Evolutionary conservation across 1,140 invertebrate species (phyloP), one percentile per base, ranked within the genome.

Genomic region (Drosophila trapezifrons): DNA sequence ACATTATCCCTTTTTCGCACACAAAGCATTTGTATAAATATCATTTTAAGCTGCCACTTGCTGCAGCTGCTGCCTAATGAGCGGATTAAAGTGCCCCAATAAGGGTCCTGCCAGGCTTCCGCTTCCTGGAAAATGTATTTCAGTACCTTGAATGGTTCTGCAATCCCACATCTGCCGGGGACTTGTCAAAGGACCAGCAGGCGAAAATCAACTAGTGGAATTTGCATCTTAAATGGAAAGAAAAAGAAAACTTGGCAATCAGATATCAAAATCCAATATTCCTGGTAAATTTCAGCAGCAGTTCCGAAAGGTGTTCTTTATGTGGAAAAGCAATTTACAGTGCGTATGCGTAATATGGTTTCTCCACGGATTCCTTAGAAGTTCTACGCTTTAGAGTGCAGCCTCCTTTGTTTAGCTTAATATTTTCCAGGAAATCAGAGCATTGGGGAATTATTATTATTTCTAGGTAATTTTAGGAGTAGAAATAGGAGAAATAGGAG

Each of bases 1-100:
- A 65, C 51, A 82, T 87, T 87, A 78, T 79, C 76, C 83, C 70
- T 87, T 70, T 81, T 51, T 42, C 72, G 52, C 65, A 55, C 49
- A 70, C 42, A 70, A 47, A 66, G 63, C 76, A 79, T 87, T 83
- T 79, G 87, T 81, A 85, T 81, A 85, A 86, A 86, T 85, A 86
- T 67, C 78, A 65, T 69, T 80, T 69, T 65, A 86, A 78, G 82
- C 77, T 69, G 78, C 37, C 73, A 71, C 66, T 76, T 58, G 60
- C 72, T 76, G 78, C 83, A 89, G 83, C 76, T 87, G 84, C 71
- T 87, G 84, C 79, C 84, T 87, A 87, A 87, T 87, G 83, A 87
- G 84, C 83, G 84, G 76, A 72, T 89, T 87, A 79, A 83, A 81
- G 64, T 64, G 49, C 49, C 57, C 46, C 79, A 42, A 71, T 43